Conservation (phyloP, 2,888 invertebrate species). For the Galeruca laticollis region DNA sequence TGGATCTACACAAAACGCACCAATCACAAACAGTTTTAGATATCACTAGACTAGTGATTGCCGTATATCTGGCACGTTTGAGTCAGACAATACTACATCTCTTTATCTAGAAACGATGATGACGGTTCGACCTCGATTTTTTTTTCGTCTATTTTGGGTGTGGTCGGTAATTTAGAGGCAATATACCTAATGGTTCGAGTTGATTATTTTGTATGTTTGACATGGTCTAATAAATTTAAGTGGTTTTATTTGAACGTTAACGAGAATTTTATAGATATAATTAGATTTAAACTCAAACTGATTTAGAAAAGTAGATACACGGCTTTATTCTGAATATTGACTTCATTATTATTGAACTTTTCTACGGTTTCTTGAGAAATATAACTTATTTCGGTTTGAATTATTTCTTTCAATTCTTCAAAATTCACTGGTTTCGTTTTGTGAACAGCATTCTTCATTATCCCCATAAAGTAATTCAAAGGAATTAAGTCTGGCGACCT, state of each 20-base stretch:
- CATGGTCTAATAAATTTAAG: slow-evolving; percentile 26
- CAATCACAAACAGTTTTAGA: slow-evolving; percentile 64
- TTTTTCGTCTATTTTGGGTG: slow-evolving; percentile 29
- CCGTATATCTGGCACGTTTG: slow-evolving; percentile 35
- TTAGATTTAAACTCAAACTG: background rate
- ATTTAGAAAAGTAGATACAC: background rate
- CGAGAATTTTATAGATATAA: background rate
- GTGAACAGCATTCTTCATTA: no score
- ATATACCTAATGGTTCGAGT: slow-evolving; percentile 38
- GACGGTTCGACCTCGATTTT: slow-evolving; percentile 29
- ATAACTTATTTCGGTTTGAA: no score
- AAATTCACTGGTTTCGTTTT: no score
- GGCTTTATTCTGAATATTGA: no score
- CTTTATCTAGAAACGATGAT: slow-evolving; percentile 32
- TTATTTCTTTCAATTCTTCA: no score
- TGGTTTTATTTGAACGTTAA: slow-evolving; percentile 15
- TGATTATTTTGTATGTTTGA: slow-evolving; percentile 30
- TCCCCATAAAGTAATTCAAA: no score
- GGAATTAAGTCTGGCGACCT: no score
- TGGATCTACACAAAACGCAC: slow-evolving; percentile 62
- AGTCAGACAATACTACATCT: slow-evolving; percentile 39
- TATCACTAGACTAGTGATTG: slow-evolving; percentile 52
- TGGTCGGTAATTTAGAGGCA: slow-evolving; percentile 36
- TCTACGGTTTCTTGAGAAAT: no score
- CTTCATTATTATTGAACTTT: no score